Evolutionary conservation across 2,797 vertebrate species (phyloP), one percentile per base, ranked within the genome.

Genomic region (Semotilus atromaculatus): DNA sequence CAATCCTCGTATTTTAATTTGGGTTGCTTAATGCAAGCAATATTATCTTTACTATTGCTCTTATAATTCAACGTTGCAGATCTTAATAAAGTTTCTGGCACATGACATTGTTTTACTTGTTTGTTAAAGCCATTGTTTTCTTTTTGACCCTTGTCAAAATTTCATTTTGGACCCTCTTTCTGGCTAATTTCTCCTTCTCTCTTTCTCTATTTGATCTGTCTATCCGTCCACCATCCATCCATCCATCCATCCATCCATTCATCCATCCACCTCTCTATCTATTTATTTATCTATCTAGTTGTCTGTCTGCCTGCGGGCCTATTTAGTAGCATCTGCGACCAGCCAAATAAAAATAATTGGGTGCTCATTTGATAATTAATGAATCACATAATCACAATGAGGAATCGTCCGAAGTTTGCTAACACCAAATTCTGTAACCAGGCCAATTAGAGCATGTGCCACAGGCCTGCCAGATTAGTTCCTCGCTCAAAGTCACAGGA

Each of bases 271-370:
- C n/a, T n/a, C n/a, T 43, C 40, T 3, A 1, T 43, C 40, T 62
- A 0, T 5, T n/a, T 29, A 0, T 45, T 9, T 40, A 6, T 60
- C 23, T 38, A 0, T 48, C 38, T 13, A 43, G 67, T 11, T 45
- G 43, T 18, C 48, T 19, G 1, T 5, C 14, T 48, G 4, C 5
- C 45, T 45, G 14, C 4, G 0, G 4, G 4, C 45, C 86, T 89
- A 86, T 88, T 93, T 86, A 89, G 88, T 77, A 84, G 84, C 82
- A 88, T 90, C 55, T 87, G 88, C 55, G 76, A 91, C 74, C 45
- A 90, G 90, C 84, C 87, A 89, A 89, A 92, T 93, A 88, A 85
- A 90, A 92, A 90, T 89, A 91, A 92, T 92, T 88, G 84, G 88
- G 72, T 21, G 29, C 40, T 48, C 53, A 70, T 68, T 86, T 86